Conservation (phyloP, 2,113 vertebrate genomes). For the Brienomyrus longianalis region DNA sequence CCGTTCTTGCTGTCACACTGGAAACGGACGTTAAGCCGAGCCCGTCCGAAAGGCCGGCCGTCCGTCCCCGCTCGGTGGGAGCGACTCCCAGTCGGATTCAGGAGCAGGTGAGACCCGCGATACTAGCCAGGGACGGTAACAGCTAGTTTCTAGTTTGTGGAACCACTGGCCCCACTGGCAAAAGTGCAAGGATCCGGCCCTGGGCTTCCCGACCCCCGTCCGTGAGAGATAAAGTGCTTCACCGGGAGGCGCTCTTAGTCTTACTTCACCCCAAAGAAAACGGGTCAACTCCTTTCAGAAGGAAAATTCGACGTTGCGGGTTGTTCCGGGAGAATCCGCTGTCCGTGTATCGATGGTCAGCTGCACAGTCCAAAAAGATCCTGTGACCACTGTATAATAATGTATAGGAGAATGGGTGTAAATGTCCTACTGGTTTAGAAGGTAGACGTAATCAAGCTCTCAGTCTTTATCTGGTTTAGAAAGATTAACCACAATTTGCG, state of each 20-base stretch:
- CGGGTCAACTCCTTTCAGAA: neutral
- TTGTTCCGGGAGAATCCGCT: neutral
- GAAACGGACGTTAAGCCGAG: conserved; percentile 11
- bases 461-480: neutral
- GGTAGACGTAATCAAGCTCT: neutral
- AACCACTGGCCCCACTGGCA: neutral
- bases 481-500: neutral
- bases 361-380: neutral
- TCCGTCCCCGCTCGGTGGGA: neutral
- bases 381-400: neutral
- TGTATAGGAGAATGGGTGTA: neutral
- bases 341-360: neutral
- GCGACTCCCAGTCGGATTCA: neutral
- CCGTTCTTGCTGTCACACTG: conserved; percentile 23
- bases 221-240: neutral
- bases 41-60: conserved; percentile 16
- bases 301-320: neutral
- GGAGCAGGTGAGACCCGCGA: conserved; percentile 1
- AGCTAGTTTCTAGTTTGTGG: neutral
- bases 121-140: neutral
- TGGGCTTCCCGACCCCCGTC: neutral
- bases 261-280: neutral
- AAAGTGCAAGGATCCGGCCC: neutral
- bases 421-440: neutral
- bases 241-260: neutral